Conservation (phyloP, 2,113 vertebrate species). For the Recurvirostra avosetta region DNA sequence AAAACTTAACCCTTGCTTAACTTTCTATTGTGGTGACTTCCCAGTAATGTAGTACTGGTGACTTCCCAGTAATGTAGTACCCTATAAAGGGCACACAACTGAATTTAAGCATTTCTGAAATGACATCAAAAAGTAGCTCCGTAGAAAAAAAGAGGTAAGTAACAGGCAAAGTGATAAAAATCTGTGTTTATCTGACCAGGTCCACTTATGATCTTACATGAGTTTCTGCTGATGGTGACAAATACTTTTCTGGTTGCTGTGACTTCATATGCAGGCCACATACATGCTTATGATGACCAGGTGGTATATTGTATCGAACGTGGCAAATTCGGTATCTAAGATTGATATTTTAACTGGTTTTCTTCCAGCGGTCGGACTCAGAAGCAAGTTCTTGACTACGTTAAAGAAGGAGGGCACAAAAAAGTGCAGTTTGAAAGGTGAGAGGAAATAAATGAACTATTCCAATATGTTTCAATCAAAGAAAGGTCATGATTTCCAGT, state of each 20-base stretch:
- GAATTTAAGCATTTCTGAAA: background rate
- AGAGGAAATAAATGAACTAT: background rate
- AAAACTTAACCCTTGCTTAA: background rate
- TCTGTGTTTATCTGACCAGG: background rate
- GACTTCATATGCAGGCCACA: background rate
- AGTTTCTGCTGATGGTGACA: background rate
- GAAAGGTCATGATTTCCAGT: background rate
- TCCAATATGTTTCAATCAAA: background rate
- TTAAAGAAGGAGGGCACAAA: constrained; percentile 94
- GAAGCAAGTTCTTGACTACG: constrained; percentile 97
- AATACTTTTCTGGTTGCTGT: background rate
- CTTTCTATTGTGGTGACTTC: background rate
- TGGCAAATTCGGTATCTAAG: background rate
- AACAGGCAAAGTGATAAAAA: background rate
- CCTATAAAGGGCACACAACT: background rate
- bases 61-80: background rate
- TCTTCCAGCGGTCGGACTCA: constrained; percentile 92
- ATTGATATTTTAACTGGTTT: background rate
- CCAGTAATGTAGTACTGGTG: too few species aligned
- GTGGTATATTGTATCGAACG: background rate
- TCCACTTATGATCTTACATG: background rate
- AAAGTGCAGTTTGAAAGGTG: constrained; percentile 97
- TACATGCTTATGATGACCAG: background rate
- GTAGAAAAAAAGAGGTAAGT: background rate
- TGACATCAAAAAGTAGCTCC: background rate